Percentiles rank a stretch among this genome's conserved stretches.
Conservation (phyloP, 2,113 vertebrate genomes). For the Crotalus horridus region DNA sequence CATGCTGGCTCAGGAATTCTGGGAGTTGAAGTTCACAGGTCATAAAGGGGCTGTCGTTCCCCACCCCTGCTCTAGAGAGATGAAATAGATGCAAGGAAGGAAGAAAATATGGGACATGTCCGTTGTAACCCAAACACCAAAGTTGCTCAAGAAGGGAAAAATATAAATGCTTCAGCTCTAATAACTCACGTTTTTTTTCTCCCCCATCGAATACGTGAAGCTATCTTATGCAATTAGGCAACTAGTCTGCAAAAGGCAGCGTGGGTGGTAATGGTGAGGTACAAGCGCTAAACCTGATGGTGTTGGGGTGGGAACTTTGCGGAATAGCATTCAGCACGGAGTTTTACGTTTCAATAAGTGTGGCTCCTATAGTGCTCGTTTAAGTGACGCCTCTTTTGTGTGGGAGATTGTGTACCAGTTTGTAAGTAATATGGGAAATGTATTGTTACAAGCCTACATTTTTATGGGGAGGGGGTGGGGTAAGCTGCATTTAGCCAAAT, state of each 20-base stretch:
- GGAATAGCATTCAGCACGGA: not conserved
- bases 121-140: not conserved
- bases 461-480: not conserved
- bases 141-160: not conserved
- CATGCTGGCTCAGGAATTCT: no score
- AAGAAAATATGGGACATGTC: not conserved
- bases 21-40: not conserved
- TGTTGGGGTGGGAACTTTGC: no score
- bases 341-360: not conserved
- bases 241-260: not conserved
- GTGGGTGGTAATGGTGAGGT: not conserved
- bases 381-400: not conserved
- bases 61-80: not conserved
- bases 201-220: not conserved
- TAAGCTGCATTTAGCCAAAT: not conserved
- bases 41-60: not conserved
- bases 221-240: not conserved
- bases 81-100: not conserved
- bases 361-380: not conserved
- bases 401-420: not conserved
- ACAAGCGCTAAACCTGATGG: no score
- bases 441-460: not conserved
- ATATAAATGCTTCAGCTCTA: not conserved
- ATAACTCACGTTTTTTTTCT: not conserved
- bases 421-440: not conserved